These are phyloP conservation scores for Amblyjoppa fuscipennis DNA, from an alignment of 2,888 invertebrate species.

Conservation along the genomic window DNA sequence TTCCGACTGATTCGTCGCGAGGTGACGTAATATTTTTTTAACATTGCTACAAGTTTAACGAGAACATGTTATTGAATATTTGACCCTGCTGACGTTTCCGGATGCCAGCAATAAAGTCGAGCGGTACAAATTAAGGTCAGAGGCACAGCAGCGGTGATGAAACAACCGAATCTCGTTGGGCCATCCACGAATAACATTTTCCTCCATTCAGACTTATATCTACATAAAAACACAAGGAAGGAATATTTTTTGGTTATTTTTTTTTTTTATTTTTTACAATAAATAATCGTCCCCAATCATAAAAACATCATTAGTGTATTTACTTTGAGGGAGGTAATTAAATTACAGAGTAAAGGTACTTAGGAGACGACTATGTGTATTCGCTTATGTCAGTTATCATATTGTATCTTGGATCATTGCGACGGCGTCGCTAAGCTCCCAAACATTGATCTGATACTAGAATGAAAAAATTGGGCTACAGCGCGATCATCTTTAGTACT, in stretches of 20 bases:
- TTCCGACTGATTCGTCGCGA: too few species aligned
- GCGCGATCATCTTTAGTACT: conserved; percentile 86
- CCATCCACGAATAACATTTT: too few species aligned
- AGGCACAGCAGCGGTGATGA: too few species aligned
- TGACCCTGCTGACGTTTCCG: too few species aligned
- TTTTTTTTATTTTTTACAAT: neutral
- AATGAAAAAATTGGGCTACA: neutral
- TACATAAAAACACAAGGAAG: neutral
- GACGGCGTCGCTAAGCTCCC: neutral
- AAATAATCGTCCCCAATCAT: neutral
- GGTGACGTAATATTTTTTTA: too few species aligned
- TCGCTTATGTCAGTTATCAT: conserved; percentile 38
- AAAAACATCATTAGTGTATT: conserved; percentile 30
- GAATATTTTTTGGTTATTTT: neutral
- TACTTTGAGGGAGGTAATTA: conserved; percentile 7
- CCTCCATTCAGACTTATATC: too few species aligned
- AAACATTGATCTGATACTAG: conserved; percentile 52
- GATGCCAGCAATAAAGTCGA: too few species aligned
- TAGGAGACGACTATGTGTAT: conserved; percentile 54
- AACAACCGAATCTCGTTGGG: too few species aligned
- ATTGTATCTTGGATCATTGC: conserved; percentile 10
- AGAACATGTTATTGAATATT: too few species aligned
- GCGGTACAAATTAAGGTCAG: too few species aligned
- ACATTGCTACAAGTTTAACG: too few species aligned
- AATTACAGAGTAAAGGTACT: conserved; percentile 33